These are phyloP conservation scores for Micropoecilia bifurca DNA, from an alignment of 2,797 vertebrate species.

Conservation along the genomic window DNA sequence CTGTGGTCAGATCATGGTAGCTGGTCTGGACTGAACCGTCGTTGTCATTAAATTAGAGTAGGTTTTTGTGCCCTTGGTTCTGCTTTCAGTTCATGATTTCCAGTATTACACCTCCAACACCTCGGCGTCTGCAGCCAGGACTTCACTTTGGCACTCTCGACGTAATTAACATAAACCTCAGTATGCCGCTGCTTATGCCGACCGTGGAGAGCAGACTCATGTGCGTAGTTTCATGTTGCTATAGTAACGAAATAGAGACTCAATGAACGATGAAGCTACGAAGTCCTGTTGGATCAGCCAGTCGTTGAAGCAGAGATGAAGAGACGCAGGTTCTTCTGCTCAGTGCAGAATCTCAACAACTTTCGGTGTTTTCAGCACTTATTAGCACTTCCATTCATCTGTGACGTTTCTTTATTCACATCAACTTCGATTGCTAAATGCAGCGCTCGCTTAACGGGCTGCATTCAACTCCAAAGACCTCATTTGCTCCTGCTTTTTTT, in stretches of 20 bases:
- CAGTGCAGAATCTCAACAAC: neutral
- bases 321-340: neutral
- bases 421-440: neutral
- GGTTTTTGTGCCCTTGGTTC: neutral
- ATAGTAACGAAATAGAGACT: neutral
- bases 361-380: neutral
- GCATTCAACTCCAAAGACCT: neutral
- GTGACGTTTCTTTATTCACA: neutral
- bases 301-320: neutral
- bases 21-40: neutral
- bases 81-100: neutral
- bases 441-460: neutral
- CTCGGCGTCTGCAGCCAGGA: neutral
- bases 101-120: neutral
- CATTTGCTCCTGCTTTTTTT: neutral
- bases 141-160: neutral
- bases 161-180: neutral
- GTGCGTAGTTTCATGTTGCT: slow-evolving; percentile 1
- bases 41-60: neutral
- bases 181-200: neutral
- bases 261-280: neutral
- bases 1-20: neutral
- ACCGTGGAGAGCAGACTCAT: neutral
- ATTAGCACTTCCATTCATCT: neutral
- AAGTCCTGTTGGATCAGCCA: neutral